phyloP scores from a whole-genome alignment of 1,140 invertebrate genomes.

The Drosophila elegans region DNA sequence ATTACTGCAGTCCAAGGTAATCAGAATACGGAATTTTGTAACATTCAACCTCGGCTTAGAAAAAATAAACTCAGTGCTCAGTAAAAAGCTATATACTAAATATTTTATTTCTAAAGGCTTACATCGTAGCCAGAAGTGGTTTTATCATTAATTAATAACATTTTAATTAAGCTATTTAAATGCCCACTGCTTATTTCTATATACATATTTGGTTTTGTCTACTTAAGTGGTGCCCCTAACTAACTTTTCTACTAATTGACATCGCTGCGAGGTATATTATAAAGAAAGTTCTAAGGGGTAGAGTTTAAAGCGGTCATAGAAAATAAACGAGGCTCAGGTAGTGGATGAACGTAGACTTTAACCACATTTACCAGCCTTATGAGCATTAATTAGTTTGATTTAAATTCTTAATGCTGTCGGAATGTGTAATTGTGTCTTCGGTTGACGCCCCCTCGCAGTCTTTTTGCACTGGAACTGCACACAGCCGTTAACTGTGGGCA shows the following conservation, averaged over 20 bases:
- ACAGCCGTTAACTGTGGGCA: constrained; percentile 68
- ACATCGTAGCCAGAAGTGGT: no score
- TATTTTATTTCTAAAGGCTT: no score
- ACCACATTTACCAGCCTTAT: constrained; percentile 59
- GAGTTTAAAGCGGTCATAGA: neutral
- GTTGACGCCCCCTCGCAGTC: constrained; percentile 14
- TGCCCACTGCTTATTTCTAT: neutral
- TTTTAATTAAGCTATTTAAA: neutral
- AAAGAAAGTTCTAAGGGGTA: neutral
- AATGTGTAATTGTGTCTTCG: constrained; percentile 52
- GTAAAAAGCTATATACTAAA: neutral
- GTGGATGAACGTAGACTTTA: constrained; percentile 14
- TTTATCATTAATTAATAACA: no score
- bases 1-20: no score
- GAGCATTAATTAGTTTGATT: constrained; percentile 80
- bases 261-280: constrained; percentile 5
- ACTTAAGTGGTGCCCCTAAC: neutral
- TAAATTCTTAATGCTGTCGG: constrained; percentile 70
- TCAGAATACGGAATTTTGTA: no score
- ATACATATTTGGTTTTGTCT: neutral
- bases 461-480: constrained; percentile 50
- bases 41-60: no score
- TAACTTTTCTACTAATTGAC: constrained; percentile 50
- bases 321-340: neutral
- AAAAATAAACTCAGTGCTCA: no score